Evolutionary conservation across 2,113 vertebrate genomes (phyloP).

Genomic region (Saimiri boliviensis): DNA sequence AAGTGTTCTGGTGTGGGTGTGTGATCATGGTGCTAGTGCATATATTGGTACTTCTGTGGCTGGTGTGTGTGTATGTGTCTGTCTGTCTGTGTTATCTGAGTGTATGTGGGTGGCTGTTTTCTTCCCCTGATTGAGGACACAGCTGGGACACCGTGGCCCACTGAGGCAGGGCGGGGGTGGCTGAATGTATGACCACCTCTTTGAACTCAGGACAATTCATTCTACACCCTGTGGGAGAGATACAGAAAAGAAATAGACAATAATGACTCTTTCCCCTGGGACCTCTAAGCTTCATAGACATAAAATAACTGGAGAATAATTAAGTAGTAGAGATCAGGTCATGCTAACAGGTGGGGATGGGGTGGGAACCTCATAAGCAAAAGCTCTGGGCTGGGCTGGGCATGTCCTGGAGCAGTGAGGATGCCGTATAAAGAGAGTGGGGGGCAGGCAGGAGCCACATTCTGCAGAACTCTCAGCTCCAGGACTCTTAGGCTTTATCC

Average conservation of each 20-base stretch:
- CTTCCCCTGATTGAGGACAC: not conserved
- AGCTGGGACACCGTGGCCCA: conserved; percentile 25
- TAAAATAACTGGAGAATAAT: conserved; percentile 59
- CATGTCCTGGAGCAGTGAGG: not conserved
- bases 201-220: conserved; percentile 43
- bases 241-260: conserved; percentile 47
- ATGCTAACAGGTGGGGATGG: conserved; percentile 31
- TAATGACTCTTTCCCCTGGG: conserved; percentile 48
- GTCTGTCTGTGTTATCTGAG: not conserved
- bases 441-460: not conserved
- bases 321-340: conserved; percentile 22
- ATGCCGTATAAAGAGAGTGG: not conserved
- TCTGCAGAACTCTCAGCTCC: not conserved
- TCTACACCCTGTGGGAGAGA: conserved; percentile 37
- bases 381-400: not conserved
- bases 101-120: not conserved
- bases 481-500: not conserved
- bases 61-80: not conserved
- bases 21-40: conserved; percentile 20
- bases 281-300: conserved; percentile 41
- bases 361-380: not conserved
- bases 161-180: not conserved
- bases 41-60: not conserved
- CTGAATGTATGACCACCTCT: conserved; percentile 20
- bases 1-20: conserved; percentile 42